These are phyloP conservation scores for Spisula solida DNA, from an alignment of 2,888 invertebrate species.

Conservation along the genomic window DNA sequence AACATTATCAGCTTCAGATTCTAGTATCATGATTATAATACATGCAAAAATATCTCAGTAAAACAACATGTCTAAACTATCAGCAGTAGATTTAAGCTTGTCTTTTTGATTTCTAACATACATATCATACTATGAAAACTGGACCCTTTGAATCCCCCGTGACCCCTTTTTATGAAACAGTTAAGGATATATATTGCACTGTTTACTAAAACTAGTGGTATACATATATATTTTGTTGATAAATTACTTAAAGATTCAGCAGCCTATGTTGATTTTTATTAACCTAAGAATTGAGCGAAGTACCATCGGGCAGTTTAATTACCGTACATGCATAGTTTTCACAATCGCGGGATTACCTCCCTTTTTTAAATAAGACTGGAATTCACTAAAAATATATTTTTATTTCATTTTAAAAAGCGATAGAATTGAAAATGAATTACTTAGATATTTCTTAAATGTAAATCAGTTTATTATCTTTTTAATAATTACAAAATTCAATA, in stretches of 20 bases:
- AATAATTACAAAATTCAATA: too few relatives aligned
- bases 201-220: not conserved
- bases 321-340: not conserved
- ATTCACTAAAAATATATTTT: not conserved
- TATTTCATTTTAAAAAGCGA: not conserved
- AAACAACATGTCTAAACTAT: conserved; percentile 4
- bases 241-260: conserved; percentile 13
- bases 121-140: conserved; percentile 9
- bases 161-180: not conserved
- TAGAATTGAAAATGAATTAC: too few relatives aligned
- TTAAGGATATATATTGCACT: too few relatives aligned
- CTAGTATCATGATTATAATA: not conserved
- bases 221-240: not conserved
- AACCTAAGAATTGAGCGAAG: not conserved
- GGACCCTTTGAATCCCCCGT: not conserved
- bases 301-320: not conserved
- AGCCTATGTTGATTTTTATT: not conserved
- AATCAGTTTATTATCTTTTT: too few relatives aligned
- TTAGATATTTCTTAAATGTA: too few relatives aligned
- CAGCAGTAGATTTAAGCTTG: conserved; percentile 31
- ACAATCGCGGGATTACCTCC: not conserved
- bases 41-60: conserved; percentile 16
- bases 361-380: not conserved
- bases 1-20: not conserved
- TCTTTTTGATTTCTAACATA: conserved; percentile 32